Percentiles rank a stretch among this genome's conserved stretches.
phyloP scores from a whole-genome alignment of 2,113 vertebrate species.

The Chlorodrepanis virens region DNA sequence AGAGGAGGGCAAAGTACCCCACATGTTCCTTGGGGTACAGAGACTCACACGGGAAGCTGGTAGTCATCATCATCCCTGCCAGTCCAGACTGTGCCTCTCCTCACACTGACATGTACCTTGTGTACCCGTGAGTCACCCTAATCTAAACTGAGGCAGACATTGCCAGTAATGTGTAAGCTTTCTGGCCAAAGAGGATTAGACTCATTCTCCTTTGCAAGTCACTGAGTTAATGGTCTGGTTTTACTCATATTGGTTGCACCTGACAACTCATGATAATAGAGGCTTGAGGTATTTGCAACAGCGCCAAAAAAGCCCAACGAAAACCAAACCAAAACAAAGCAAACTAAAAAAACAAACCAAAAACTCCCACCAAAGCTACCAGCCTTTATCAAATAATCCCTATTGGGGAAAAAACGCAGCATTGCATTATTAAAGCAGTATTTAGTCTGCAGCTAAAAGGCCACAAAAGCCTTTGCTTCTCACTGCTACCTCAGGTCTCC shows the following conservation, averaged over 20 bases:
- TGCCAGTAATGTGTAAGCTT: not conserved
- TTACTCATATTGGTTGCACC: not conserved
- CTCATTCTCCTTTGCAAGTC: not conserved
- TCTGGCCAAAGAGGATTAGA: not conserved
- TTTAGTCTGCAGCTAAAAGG: conserved; percentile 12
- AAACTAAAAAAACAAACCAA: not conserved
- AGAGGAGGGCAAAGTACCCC: not conserved
- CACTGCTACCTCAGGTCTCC: not conserved
- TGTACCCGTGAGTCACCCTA: not conserved
- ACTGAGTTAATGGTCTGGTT: not conserved
- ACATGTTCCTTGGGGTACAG: not conserved
- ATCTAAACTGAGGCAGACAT: not conserved
- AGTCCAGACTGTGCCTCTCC: not conserved
- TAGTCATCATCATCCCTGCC: not conserved
- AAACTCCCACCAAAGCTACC: not conserved
- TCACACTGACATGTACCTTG: not conserved
- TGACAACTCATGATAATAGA: not conserved
- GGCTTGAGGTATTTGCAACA: not conserved
- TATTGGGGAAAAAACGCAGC: accelerated
- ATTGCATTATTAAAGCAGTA: not conserved
- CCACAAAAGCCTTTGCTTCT: not conserved
- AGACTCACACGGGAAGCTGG: not conserved
- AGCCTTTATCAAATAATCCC: not conserved
- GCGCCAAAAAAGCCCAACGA: not conserved
- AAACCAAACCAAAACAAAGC: not conserved